These are phyloP conservation scores for Ciconia boyciana DNA, from an alignment of 2,113 vertebrate genomes.

Conservation along the genomic window DNA sequence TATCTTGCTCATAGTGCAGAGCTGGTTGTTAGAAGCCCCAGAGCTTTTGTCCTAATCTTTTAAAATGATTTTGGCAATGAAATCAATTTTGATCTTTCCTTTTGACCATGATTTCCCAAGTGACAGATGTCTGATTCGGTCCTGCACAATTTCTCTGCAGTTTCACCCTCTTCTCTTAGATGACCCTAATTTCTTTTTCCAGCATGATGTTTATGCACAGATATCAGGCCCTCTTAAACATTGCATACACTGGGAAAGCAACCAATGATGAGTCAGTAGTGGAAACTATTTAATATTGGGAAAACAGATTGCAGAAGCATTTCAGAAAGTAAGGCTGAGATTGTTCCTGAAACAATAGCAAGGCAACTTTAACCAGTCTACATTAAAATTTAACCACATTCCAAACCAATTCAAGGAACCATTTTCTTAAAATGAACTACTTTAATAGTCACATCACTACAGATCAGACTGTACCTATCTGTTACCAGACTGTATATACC, in stretches of 20 bases:
- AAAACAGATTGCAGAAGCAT: slow-evolving; percentile 33
- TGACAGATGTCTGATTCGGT: neutral
- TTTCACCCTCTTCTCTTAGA: neutral
- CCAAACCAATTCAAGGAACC: neutral
- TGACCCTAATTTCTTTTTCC: neutral
- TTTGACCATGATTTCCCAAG: neutral
- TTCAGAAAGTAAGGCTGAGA: slow-evolving; percentile 30
- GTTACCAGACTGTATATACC: neutral
- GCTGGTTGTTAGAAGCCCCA: neutral
- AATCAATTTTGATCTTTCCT: neutral
- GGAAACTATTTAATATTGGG: slow-evolving; percentile 53
- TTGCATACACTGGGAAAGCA: slow-evolving; percentile 12
- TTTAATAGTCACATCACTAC: neutral
- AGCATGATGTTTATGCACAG: slow-evolving; percentile 4
- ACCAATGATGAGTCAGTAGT: slow-evolving; percentile 50
- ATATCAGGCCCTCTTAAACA: slow-evolving; percentile 4
- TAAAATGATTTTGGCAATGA: neutral
- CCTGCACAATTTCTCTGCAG: neutral
- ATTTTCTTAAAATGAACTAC: neutral
- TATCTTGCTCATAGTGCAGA: neutral
- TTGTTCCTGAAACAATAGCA: neutral
- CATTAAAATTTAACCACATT: neutral
- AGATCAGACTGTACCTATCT: neutral
- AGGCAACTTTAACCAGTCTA: neutral
- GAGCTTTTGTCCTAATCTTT: neutral